Percentiles rank a stretch among this genome's conserved stretches.
Conservation (phyloP, 2,113 vertebrate species). For the Corydoras sp. region DNA sequence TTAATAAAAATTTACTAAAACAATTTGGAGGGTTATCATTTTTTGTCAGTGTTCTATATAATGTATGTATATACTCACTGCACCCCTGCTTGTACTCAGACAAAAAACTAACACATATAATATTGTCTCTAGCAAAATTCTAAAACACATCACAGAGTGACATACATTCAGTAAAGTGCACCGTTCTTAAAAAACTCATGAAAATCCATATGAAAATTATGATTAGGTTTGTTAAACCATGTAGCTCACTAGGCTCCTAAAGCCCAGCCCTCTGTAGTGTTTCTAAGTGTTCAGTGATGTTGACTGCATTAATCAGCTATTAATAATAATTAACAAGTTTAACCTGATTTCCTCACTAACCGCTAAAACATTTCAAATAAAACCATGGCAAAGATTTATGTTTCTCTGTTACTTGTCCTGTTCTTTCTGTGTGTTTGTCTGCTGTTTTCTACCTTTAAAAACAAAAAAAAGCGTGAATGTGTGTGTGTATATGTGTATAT, state of each 20-base stretch:
- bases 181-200: no score
- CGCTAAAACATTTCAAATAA: slow-evolving; percentile 26
- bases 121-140: neutral
- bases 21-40: no score
- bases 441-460: slow-evolving; percentile 29
- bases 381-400: slow-evolving; percentile 29
- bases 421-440: slow-evolving; percentile 36
- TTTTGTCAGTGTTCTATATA: slow-evolving; percentile 8
- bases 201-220: no score
- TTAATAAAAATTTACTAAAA: no score
- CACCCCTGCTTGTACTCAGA: slow-evolving; percentile 14
- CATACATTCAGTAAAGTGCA: no score
- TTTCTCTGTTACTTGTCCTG: slow-evolving; percentile 17
- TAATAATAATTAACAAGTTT: slow-evolving; percentile 14
- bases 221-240: no score
- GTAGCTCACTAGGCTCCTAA: no score
- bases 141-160: no score
- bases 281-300: no score
- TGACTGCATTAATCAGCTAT: slow-evolving; percentile 20
- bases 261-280: no score
- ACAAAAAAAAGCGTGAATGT: no score
- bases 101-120: neutral
- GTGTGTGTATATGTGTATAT: slow-evolving; percentile 1
- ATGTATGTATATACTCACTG: slow-evolving; percentile 37
- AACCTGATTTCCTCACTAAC: slow-evolving; percentile 10